Evolutionary conservation across 2,888 invertebrate species (phyloP).

Genomic region (Hipparchia semele): DNA sequence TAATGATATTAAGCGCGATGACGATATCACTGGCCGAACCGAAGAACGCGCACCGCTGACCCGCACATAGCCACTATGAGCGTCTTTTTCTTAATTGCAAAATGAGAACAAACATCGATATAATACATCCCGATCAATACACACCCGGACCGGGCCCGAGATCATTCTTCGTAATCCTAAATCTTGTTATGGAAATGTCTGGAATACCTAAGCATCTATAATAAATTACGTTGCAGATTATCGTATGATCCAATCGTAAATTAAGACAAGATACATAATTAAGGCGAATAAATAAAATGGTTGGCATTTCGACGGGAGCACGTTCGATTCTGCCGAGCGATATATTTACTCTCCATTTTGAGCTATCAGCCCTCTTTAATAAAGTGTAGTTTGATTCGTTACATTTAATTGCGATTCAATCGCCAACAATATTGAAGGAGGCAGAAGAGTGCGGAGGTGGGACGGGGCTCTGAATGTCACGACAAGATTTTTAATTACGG

Average conservation of each 20-base stretch:
- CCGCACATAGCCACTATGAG: constrained; percentile 51
- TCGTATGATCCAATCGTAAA: constrained; percentile 84
- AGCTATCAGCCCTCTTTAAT: constrained; percentile 78
- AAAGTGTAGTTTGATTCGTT: constrained; percentile 81
- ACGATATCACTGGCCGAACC: constrained; percentile 73
- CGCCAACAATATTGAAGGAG: constrained; percentile 80
- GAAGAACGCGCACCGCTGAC: constrained; percentile 48
- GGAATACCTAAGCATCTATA: constrained; percentile 79
- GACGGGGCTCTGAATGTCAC: constrained; percentile 80
- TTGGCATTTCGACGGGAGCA: constrained; percentile 83
- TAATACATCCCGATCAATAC: constrained; percentile 74
- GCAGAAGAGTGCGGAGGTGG: constrained; percentile 76
- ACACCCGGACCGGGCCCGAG: constrained; percentile 46
- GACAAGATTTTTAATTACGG: constrained; percentile 83
- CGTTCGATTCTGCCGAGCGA: constrained; percentile 75
- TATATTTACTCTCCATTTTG: constrained; percentile 69
- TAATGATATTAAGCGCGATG: constrained; percentile 79
- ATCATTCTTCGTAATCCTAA: constrained; percentile 76
- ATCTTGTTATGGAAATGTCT: constrained; percentile 80
- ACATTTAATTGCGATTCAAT: constrained; percentile 82
- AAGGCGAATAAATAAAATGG: constrained; percentile 83
- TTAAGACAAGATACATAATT: constrained; percentile 84
- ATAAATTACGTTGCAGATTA: constrained; percentile 81
- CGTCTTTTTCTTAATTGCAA: constrained; percentile 74
- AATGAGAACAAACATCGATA: constrained; percentile 78